Evolutionary conservation across 1,140 invertebrate genomes (phyloP), one percentile per base, ranked within the genome.

Genomic region (Drosophila parvula): DNA sequence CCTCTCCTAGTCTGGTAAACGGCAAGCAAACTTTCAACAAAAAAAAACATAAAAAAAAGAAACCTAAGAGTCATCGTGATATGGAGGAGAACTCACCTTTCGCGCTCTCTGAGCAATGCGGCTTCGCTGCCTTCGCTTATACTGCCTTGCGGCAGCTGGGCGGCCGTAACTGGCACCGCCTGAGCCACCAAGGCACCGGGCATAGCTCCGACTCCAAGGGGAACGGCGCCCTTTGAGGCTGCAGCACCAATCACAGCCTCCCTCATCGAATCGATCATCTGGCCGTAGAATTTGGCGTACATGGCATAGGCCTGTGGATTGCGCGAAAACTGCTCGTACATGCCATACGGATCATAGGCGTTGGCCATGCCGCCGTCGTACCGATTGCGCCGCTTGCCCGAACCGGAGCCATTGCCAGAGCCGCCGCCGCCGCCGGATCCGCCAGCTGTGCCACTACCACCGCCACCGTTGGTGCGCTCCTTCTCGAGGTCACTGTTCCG

Each of bases 231-330:
- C 22, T 22, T 22, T 22, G 22, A 22, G 2, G 5, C 40, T 16
- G 40, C n/a, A 3, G 18, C 34, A 27, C 18, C 34, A 55, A 53
- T 77, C 3, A 68, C 70, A 6, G 74, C 78, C 8, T 71, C 71
- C 48, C 78, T 68, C 79, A 86, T 82, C 10, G 79, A 79, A 50
- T 78, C 79, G 8, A 88, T 67, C 78, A 90, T 78, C 47, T 84
- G 74, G 38, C 80, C 85, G 48, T 91, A 92, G 90, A 96, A 95
- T 92, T 95, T 96, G 75, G 95, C 94, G 92, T 97, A 97, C 93
- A 95, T 95, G 47, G 95, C 93, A 92, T 97, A 97, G 38, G 94
- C 95, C 55, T 94, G 94, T 6, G 96, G 96, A 94, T 97, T 95
- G 40, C 94, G 93, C 12, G 96, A 94, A 78, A 97, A 92, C 90